phyloP scores from a whole-genome alignment of 2,113 vertebrate genomes.

The Hiodon alosoides region DNA sequence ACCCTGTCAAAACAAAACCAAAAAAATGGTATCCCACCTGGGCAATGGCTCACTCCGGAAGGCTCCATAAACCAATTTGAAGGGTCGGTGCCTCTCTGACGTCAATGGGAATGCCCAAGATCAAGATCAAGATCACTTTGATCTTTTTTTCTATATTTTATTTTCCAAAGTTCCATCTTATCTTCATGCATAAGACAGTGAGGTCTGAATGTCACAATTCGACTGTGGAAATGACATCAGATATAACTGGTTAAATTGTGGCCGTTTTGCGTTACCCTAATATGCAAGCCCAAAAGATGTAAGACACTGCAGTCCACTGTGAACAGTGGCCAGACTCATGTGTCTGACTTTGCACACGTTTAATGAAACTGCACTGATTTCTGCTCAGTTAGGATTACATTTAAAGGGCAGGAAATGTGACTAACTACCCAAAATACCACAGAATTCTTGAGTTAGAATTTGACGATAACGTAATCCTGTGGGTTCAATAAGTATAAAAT shows the following conservation, averaged over 20 bases:
- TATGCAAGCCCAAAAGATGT: too few species aligned
- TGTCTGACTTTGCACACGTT: neutral
- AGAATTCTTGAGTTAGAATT: constrained; percentile 15
- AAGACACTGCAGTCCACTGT: neutral
- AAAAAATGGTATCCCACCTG: too few species aligned
- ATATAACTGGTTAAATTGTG: too few species aligned
- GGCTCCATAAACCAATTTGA: too few species aligned
- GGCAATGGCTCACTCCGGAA: too few species aligned
- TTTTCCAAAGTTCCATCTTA: neutral
- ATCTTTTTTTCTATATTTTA: neutral
- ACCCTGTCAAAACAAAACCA: too few species aligned
- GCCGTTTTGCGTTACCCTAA: too few species aligned
- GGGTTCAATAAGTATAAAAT: constrained; percentile 6
- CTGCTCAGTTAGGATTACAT: neutral
- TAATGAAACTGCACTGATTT: neutral
- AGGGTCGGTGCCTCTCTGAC: too few species aligned
- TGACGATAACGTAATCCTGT: constrained; percentile 9
- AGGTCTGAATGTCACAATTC: too few species aligned
- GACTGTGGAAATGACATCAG: too few species aligned
- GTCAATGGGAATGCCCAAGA: too few species aligned
- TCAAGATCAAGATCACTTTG: neutral
- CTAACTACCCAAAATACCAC: constrained; percentile 2
- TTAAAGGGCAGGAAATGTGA: constrained; percentile 4
- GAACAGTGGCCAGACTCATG: neutral
- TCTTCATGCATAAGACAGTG: too few species aligned